Percentiles rank a stretch among this genome's conserved stretches.
Evolutionary conservation across 2,797 vertebrate species (phyloP).

Genomic region (Petrocephalus schoutedeni): DNA sequence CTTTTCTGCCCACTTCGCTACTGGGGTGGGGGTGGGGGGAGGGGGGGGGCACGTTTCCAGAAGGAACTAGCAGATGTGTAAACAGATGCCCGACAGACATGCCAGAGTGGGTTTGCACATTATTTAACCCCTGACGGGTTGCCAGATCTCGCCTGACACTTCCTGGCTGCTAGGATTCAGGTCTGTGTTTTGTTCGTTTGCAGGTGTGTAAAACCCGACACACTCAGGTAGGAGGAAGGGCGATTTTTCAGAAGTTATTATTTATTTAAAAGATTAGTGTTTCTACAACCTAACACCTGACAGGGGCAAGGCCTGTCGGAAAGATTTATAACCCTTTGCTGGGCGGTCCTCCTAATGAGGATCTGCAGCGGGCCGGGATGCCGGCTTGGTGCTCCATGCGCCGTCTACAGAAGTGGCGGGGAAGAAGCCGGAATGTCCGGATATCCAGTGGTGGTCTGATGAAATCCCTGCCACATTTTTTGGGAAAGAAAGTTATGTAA

Average conservation of each 20-base stretch:
- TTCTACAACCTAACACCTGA: constrained; percentile 9
- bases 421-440: neutral
- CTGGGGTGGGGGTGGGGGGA: neutral
- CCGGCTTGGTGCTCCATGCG: neutral
- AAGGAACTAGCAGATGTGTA: neutral
- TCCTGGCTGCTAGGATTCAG: neutral
- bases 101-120: neutral
- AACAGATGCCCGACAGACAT: neutral
- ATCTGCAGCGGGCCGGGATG: neutral
- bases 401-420: neutral
- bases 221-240: neutral
- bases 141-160: neutral
- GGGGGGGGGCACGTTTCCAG: neutral
- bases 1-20: neutral
- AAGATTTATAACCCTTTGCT: neutral
- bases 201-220: neutral
- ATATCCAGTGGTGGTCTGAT: neutral
- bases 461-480: neutral
- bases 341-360: neutral
- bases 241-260: neutral
- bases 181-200: neutral
- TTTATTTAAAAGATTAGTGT: constrained; percentile 19
- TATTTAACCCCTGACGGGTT: neutral
- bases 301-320: neutral
- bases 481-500: neutral